Conservation (phyloP, 2,797 vertebrate species). For the Columba guinea region DNA sequence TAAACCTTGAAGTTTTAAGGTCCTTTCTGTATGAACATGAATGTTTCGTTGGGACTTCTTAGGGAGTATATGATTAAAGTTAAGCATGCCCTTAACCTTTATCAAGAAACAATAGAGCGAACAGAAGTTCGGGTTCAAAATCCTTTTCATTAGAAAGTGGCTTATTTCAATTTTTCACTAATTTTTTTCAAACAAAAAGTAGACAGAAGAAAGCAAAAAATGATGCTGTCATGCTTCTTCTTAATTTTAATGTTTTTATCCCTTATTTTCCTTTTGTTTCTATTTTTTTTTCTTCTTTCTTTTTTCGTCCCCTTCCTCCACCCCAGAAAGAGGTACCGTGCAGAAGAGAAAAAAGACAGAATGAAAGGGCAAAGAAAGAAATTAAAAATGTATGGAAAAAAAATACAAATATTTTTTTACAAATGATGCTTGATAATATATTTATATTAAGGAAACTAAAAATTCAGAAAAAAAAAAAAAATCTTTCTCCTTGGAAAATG, state of each 20-base stretch:
- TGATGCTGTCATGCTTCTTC: rapidly evolving
- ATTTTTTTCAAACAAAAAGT: neutral
- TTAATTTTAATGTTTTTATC: neutral
- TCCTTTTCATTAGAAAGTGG: neutral
- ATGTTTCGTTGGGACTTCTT: neutral
- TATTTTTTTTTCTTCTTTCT: neutral
- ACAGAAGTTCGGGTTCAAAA: constrained; percentile 3
- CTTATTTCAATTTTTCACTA: neutral
- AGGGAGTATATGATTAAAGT: neutral
- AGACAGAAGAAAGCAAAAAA: neutral
- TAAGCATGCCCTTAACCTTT: neutral
- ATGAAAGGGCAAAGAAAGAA: rapidly evolving
- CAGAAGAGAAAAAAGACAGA: neutral
- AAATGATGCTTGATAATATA: neutral
- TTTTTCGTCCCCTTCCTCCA: rapidly evolving
- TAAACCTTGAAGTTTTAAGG: neutral
- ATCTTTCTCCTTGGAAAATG: neutral
- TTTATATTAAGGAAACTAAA: neutral
- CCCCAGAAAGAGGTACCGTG: rapidly evolving
- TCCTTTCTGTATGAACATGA: neutral
- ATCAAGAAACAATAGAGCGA: neutral
- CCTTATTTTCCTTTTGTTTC: neutral
- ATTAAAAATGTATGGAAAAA: neutral
- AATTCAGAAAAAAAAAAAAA: neutral
- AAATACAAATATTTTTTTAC: neutral